Evolutionary conservation across 2,888 invertebrate species (phyloP), one percentile per base, ranked within the genome.

Genomic region (Agrotis ipsilon): DNA sequence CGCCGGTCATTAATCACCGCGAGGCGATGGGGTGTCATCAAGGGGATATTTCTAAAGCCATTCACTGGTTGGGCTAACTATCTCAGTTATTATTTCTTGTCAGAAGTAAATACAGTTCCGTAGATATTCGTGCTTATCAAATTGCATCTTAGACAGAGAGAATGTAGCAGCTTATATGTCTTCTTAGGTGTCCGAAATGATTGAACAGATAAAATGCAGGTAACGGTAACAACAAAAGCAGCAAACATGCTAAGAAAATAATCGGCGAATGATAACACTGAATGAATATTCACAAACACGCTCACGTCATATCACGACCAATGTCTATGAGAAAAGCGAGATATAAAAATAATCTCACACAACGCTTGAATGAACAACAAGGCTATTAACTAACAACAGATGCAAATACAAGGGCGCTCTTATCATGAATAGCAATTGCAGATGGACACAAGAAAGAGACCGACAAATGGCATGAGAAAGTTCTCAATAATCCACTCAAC

Each of bases 1-100:
- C 63, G 48, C 66, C 61, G 67, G 70, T 73, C 84, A 84, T 85
- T 84, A 86, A 85, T 86, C 84, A 86, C 62, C 39, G 9, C 55
- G 48, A 66, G 32, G 64, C 54, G 72, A 77, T 82, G 58, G 63
- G 76, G 67, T 68, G 78, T 82, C 78, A 78, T 82, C 75, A 77
- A 73, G 48, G 49, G 64, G 72, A 68, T 73, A 77, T 78, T 78
- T 75, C 54, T 72, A 72, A 19, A 72, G 76, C 63, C 82, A 74
- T 82, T 73, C 78, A 72, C 59, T 66, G 69, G 55, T 74, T 67
- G 55, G 27, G 52, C n/a, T 63, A 70, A 55, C 68, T 76, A 68
- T 45, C 54, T n/a, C 13, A 39, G 46, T 75, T 80, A 57, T 79
- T 60, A 71, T 63, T 59, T 54, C 16, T 21, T 52, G 32, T 46